phyloP scores from a whole-genome alignment of 2,888 invertebrate genomes.

The Drepana falcataria region DNA sequence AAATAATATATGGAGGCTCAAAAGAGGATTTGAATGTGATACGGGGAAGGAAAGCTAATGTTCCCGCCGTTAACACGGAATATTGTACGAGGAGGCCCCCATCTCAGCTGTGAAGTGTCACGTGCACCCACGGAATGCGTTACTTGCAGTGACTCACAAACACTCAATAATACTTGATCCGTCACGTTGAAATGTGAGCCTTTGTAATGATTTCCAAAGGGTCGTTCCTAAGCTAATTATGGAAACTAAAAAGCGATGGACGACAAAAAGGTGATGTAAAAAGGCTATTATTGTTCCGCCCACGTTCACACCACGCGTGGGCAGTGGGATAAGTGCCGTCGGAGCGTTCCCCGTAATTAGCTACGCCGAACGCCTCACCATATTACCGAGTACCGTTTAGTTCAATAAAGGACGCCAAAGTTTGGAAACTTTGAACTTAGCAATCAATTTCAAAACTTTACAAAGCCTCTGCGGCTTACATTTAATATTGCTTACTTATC shows the following conservation, averaged over 20 bases:
- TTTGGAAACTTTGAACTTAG: background rate
- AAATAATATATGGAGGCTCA: slow-evolving; percentile 33
- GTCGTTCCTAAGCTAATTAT: background rate
- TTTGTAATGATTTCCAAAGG: background rate
- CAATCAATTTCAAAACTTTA: background rate
- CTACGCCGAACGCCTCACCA: background rate
- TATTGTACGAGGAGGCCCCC: background rate
- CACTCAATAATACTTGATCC: background rate
- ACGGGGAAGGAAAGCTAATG: slow-evolving; percentile 16
- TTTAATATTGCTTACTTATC: background rate
- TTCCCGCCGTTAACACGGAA: background rate
- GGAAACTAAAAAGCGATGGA: background rate
- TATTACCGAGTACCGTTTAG: background rate
- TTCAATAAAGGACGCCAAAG: background rate
- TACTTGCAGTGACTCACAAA: background rate
- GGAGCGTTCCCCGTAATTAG: background rate
- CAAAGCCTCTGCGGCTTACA: background rate
- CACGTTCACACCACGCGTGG: slow-evolving; percentile 1
- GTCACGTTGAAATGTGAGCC: background rate
- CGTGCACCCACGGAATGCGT: background rate
- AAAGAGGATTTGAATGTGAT: slow-evolving; percentile 34
- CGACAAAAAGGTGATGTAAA: background rate
- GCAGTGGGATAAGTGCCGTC: background rate
- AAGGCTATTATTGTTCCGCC: background rate
- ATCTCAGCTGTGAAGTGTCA: background rate